phyloP scores from a whole-genome alignment of 2,797 vertebrate species.

The Mus minutoides region DNA sequence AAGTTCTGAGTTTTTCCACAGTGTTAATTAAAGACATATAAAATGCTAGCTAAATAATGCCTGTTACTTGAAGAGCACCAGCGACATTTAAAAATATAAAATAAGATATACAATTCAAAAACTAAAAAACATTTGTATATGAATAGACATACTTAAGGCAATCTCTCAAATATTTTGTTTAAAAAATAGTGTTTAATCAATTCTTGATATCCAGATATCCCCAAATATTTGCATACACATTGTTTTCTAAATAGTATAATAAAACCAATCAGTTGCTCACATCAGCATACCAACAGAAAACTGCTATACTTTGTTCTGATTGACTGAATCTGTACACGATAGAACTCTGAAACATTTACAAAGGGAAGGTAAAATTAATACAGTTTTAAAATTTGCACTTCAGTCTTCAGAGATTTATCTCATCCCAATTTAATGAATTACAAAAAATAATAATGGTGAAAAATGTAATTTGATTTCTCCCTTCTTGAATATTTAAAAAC shows the following conservation, averaged over 20 bases:
- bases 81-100: conserved; percentile 14
- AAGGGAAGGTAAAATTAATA: conserved; percentile 89
- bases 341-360: conserved; percentile 88
- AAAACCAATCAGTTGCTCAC: conserved; percentile 76
- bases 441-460: conserved; percentile 84
- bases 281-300: conserved; percentile 76
- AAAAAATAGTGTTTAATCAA: conserved; percentile 72
- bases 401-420: conserved; percentile 84
- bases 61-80: not conserved
- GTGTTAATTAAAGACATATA: conserved; percentile 35
- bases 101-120: conserved; percentile 40
- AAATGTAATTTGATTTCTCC: conserved; percentile 72
- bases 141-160: conserved; percentile 62
- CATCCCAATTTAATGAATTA: conserved; percentile 88
- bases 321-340: conserved; percentile 83
- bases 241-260: conserved; percentile 82
- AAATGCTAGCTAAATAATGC: not conserved
- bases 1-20: conserved; percentile 41
- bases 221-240: conserved; percentile 75
- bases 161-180: conserved; percentile 61
- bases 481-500: conserved; percentile 78
- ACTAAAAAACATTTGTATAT: conserved; percentile 60
- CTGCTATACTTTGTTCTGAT: conserved; percentile 79
- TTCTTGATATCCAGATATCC: conserved; percentile 69
- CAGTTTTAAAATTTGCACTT: conserved; percentile 87